A percentile compares a stretch with the other conserved stretches of the same genome.
Conservation (phyloP, 30 jellyfish, hydroid and myxozoan genomes). For the Haliclystus octoradiatus region DNA sequence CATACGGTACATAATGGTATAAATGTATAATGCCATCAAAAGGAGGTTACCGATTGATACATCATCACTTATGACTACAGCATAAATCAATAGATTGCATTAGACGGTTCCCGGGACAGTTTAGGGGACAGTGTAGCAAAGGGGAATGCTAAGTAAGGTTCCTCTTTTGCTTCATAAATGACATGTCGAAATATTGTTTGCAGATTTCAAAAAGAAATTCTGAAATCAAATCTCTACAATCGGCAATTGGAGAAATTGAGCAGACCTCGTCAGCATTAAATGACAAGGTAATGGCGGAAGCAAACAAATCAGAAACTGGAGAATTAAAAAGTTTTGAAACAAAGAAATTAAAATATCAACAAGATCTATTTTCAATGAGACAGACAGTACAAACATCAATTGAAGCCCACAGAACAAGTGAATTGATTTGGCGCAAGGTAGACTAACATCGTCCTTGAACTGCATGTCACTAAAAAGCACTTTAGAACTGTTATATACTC, state of each 20-base stretch:
- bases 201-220: conserved; percentile 60
- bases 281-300: conserved; percentile 62
- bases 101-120: too few species aligned
- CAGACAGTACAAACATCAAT: conserved; percentile 49
- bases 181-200: too few species aligned
- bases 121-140: too few species aligned
- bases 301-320: conserved; percentile 68
- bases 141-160: too few species aligned
- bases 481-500: too few species aligned
- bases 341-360: conserved; percentile 65
- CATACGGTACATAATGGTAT: too few species aligned
- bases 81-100: too few species aligned
- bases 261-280: conserved; percentile 61
- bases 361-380: conserved; percentile 58
- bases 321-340: conserved; percentile 72
- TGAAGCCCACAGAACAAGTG: conserved; percentile 69
- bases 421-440: conserved; percentile 78
- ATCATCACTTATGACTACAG: too few species aligned
- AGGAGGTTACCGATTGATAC: too few species aligned
- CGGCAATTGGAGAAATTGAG: conserved; percentile 56
- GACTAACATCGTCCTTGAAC: not conserved
- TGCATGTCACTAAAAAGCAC: too few species aligned
- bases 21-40: too few species aligned
- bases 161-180: too few species aligned
- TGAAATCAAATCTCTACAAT: conserved; percentile 31